phyloP scores from a whole-genome alignment of 2,797 vertebrate genomes.

The Alauda arvensis region DNA sequence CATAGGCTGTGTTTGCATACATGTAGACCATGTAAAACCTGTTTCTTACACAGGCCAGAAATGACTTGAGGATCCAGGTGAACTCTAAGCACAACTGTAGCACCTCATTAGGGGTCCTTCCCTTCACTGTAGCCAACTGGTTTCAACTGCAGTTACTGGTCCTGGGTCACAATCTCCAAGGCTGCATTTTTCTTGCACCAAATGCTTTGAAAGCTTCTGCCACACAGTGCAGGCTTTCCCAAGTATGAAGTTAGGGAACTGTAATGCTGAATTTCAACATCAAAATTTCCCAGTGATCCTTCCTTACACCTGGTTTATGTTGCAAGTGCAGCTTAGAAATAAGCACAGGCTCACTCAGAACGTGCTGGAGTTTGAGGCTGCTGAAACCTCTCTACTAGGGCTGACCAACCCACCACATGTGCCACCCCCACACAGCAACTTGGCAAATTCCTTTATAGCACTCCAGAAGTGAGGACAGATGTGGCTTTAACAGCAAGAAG shows the following conservation, averaged over 20 bases:
- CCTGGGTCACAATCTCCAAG: neutral
- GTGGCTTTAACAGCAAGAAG: neutral
- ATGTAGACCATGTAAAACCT: neutral
- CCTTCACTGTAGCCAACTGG: neutral
- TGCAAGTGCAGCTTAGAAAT: neutral
- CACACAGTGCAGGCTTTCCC: neutral
- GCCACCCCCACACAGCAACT: neutral
- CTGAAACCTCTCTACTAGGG: neutral
- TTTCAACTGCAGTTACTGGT: neutral
- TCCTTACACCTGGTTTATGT: neutral
- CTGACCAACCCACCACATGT: neutral
- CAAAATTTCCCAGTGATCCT: neutral
- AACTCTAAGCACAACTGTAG: neutral
- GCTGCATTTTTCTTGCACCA: neutral
- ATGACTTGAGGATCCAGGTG: neutral
- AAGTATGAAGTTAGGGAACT: neutral
- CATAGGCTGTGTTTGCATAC: neutral
- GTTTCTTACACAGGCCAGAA: neutral
- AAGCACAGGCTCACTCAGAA: neutral
- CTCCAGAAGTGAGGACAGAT: neutral
- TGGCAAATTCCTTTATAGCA: neutral
- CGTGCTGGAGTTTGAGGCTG: neutral
- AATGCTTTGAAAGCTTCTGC: neutral
- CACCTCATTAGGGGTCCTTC: neutral
- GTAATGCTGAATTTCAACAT: neutral